phyloP scores from a whole-genome alignment of 2,113 vertebrate genomes.

The Oryzias melastigma region DNA sequence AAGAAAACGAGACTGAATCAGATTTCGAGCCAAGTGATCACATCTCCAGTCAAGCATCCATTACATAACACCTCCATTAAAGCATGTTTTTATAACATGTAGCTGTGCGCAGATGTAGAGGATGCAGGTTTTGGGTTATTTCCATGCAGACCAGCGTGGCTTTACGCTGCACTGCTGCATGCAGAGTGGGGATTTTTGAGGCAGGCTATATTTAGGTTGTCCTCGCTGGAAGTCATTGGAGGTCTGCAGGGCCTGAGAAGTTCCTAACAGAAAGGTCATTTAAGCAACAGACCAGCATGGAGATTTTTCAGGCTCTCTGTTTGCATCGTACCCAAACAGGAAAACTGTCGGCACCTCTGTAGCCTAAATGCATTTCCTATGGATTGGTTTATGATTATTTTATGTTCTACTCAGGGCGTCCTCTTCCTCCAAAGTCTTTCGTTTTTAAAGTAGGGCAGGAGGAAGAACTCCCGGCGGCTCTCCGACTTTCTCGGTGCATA shows the following conservation, averaged over 20 bases:
- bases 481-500: constrained; percentile 27
- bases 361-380: constrained; percentile 1
- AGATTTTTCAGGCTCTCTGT: background rate
- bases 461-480: constrained; percentile 33
- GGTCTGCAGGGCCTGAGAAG: constrained; percentile 42
- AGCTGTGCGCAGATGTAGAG: background rate
- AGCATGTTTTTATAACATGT: background rate
- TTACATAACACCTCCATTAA: background rate
- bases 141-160: background rate
- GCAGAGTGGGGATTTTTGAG: constrained; percentile 38
- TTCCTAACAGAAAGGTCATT: constrained; percentile 10
- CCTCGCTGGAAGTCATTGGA: constrained; percentile 48
- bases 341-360: background rate
- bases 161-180: constrained; percentile 2
- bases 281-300: background rate
- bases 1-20: constrained; percentile 34
- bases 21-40: constrained; percentile 25
- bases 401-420: constrained; percentile 31
- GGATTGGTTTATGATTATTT: constrained; percentile 20
- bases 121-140: background rate
- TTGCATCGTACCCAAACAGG: background rate
- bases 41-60: constrained; percentile 22
- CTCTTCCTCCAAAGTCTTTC: constrained; percentile 35
- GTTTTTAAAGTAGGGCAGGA: constrained; percentile 55
- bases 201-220: constrained; percentile 67